Evolutionary conservation across 2,888 invertebrate genomes (phyloP), one percentile per base, ranked within the genome.

Genomic region (Slavum lentiscoides): DNA sequence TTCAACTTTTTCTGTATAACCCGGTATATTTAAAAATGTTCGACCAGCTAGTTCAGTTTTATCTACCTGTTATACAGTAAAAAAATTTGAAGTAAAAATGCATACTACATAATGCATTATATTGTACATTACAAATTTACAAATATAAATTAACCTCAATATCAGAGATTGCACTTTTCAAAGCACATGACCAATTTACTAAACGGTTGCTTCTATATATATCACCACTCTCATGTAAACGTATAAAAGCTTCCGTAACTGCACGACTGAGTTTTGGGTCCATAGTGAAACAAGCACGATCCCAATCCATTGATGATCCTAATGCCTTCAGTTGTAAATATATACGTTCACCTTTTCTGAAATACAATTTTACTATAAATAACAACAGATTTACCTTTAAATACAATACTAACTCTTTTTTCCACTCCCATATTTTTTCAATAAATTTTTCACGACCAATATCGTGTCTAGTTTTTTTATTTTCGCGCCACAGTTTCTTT

Each of bases 161-260:
- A 86, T 99, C 99, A 0, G 98, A 98, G 84, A 99, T 99, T 13
- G 98, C 98, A 73, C 97, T 98, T 86, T 96, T 95, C 19, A 99
- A 88, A 0, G 94, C 90, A 86, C 98, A 99, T 0, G 97, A 98
- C 99, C 99, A 99, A 88, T 99, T 99, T 6, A 99, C 98, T 13
- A 99, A 90, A 62, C 96, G 90, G 85, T 96, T 96, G 74, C 95
- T 94, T 21, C 98, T 90, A 87, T 98, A 98, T 86, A 99, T 96
- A 85, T 94, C 90, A 8, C 94, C 95, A 0, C 89, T 89, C 82
- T 96, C 95, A 86, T 96, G 95, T 58, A 98, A 88, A 0, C 93
- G 89, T 2, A 98, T 92, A 88, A 99, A 99, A 0, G 98, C 98
- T 86, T 97, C 96, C 17, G 91, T 93, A 6, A 99, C 99, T 68